A percentile compares a stretch with the other conserved stretches of the same genome.
Conservation (phyloP, 2,113 vertebrate genomes). For the Cyprinus carpio region DNA sequence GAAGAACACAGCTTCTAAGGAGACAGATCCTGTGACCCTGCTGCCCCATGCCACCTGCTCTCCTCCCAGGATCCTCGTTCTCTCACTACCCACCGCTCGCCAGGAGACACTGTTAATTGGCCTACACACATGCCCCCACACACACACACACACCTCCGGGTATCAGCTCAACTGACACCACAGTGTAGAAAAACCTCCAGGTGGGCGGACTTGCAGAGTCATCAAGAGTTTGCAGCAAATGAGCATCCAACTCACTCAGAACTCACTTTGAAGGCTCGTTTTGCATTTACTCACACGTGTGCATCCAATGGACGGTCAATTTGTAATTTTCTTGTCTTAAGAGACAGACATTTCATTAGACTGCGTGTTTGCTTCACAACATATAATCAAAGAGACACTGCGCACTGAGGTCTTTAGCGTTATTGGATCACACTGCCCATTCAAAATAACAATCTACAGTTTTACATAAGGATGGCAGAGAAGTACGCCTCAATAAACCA, state of each 20-base stretch:
- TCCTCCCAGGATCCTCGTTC: conserved; percentile 50
- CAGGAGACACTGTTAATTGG: conserved; percentile 56
- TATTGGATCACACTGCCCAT: conserved; percentile 13
- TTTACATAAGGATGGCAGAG: not conserved
- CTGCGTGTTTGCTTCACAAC: not conserved
- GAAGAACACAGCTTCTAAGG: conserved; percentile 49
- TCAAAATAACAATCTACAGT: conserved; percentile 28
- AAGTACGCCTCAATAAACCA: conserved; percentile 8
- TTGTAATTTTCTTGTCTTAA: conserved; percentile 47
- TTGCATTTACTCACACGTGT: not conserved
- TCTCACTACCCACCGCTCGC: conserved; percentile 18
- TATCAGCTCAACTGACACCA: conserved; percentile 45
- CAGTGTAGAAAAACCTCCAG: conserved; percentile 41
- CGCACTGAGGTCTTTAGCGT: conserved; percentile 17
- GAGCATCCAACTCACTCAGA: conserved; percentile 27
- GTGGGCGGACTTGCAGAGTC: conserved; percentile 50
- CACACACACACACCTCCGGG: conserved; percentile 35
- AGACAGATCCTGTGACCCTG: conserved; percentile 61
- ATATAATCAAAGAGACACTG: conserved; percentile 3
- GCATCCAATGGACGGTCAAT: conserved; percentile 43
- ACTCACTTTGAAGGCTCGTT: conserved; percentile 31
- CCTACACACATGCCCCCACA: conserved; percentile 28
- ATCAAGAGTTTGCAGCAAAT: conserved; percentile 48
- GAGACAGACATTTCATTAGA: conserved; percentile 39
- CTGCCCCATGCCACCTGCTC: conserved; percentile 59